A percentile compares a stretch with the other conserved stretches of the same genome.
Conservation (phyloP, 2,797 vertebrate genomes). For the Myripristis murdjan region DNA sequence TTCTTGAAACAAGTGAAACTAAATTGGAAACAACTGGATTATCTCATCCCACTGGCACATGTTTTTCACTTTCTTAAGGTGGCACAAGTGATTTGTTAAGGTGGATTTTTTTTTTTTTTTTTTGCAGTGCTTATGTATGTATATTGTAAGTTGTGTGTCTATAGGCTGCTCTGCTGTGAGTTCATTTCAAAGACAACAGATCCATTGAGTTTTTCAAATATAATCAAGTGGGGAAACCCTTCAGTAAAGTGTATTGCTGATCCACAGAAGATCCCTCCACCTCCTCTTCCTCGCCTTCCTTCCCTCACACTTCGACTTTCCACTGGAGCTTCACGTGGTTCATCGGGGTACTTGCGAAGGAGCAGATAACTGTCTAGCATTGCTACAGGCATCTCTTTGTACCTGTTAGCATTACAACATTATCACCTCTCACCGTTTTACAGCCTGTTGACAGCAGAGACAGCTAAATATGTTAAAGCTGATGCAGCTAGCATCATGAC, state of each 20-base stretch:
- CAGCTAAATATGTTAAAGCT: conserved; percentile 43
- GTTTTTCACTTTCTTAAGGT: too few relatives aligned
- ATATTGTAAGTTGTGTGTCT: too few relatives aligned
- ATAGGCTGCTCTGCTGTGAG: conserved; percentile 16
- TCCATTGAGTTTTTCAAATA: conserved; percentile 41
- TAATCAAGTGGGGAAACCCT: not conserved
- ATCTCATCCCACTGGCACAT: too few relatives aligned
- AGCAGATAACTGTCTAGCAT: conserved; percentile 40
- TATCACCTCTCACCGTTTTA: conserved; percentile 57
- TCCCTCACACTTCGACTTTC: conserved; percentile 13
- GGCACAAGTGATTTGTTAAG: too few relatives aligned
- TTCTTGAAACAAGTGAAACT: too few relatives aligned
- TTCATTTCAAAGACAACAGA: conserved; percentile 33
- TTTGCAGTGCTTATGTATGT: too few relatives aligned
- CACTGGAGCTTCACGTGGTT: conserved; percentile 8
- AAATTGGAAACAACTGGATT: too few relatives aligned
- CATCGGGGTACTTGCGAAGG: conserved; percentile 20
- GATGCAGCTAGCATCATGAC: conserved; percentile 45
- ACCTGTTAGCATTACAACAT: conserved; percentile 50
- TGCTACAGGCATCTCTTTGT: conserved; percentile 32
- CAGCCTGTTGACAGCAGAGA: conserved; percentile 49
- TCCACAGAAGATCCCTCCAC: too few relatives aligned
- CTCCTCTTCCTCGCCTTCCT: not conserved
- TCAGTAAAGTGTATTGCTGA: too few relatives aligned
- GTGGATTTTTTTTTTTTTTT: too few relatives aligned